Evolutionary conservation across 2,888 invertebrate species (phyloP).

Genomic region (Drosophila macrothrix): DNA sequence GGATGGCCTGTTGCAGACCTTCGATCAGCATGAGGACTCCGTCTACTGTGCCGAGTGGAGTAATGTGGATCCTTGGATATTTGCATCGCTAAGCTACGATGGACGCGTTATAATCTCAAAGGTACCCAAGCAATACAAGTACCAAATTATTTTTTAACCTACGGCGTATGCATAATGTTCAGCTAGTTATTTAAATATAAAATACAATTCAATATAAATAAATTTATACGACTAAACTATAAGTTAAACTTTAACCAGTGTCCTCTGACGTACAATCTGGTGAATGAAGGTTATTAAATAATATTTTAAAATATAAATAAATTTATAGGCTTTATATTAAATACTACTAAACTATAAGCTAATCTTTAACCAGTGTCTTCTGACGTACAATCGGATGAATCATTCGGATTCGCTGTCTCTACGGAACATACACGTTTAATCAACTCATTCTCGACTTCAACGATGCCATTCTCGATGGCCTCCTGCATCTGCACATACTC

Average conservation of each 20-base stretch:
- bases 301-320: slow-evolving; percentile 27
- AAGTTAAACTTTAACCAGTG: slow-evolving; percentile 82
- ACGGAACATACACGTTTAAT: slow-evolving; percentile 86
- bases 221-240: slow-evolving; percentile 23
- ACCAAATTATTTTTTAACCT: slow-evolving; percentile 92
- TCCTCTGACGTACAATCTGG: slow-evolving; percentile 88
- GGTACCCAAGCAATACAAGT: slow-evolving; percentile 97
- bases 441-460: slow-evolving; percentile 83
- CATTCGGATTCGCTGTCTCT: slow-evolving; percentile 88
- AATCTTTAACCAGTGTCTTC: slow-evolving; percentile 85
- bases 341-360: slow-evolving; percentile 19
- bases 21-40: slow-evolving; percentile 99
- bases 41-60: slow-evolving; percentile 99
- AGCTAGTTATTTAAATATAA: slow-evolving; percentile 18
- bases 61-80: slow-evolving; percentile 98
- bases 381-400: slow-evolving; percentile 89
- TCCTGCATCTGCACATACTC: slow-evolving; percentile 85
- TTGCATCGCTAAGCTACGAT: slow-evolving; percentile 98
- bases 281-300: slow-evolving; percentile 85
- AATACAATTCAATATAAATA: slow-evolving; percentile 26
- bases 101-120: slow-evolving; percentile 96
- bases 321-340: slow-evolving; percentile 11
- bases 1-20: slow-evolving; percentile 95
- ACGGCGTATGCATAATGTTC: slow-evolving; percentile 52
- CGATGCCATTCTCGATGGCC: slow-evolving; percentile 83